Conservation (phyloP, 2,888 invertebrate species). For the Watsonalla cultraria region DNA sequence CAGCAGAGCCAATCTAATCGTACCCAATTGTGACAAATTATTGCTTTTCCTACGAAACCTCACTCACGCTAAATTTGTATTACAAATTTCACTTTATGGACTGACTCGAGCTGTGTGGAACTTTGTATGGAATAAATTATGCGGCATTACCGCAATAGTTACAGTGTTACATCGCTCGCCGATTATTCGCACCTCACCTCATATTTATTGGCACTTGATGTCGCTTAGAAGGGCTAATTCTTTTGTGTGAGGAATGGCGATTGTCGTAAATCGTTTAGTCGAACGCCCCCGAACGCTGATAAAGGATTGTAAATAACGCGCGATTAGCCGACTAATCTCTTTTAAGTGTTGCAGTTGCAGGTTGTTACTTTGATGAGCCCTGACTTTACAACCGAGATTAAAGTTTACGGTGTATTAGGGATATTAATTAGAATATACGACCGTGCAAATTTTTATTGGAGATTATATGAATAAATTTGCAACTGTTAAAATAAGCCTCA, state of each 20-base stretch:
- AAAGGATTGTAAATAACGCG: slow-evolving; percentile 70
- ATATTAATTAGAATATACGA: slow-evolving; percentile 22
- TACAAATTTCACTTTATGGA: slow-evolving; percentile 63
- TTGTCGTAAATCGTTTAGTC: slow-evolving; percentile 60
- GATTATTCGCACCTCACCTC: slow-evolving; percentile 61
- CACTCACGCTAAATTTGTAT: slow-evolving; percentile 64
- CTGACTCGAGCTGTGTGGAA: slow-evolving; percentile 43
- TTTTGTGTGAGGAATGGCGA: slow-evolving; percentile 56
- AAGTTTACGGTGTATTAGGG: slow-evolving; percentile 21
- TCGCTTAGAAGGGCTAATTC: slow-evolving; percentile 67
- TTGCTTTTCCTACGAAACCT: slow-evolving; percentile 76
- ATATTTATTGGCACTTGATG: slow-evolving; percentile 73
- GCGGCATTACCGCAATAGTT: slow-evolving; percentile 29
- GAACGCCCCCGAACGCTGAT: slow-evolving; percentile 58
- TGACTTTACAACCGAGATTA: slow-evolving; percentile 54
- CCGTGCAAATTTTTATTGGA: slow-evolving; percentile 2
- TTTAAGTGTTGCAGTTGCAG: slow-evolving; percentile 59
- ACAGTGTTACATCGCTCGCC: slow-evolving; percentile 60
- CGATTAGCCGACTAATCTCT: slow-evolving; percentile 63
- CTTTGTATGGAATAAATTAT: slow-evolving; percentile 47
- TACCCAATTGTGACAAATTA: slow-evolving; percentile 77
- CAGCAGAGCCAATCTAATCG: slow-evolving; percentile 75
- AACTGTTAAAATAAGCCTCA: slow-evolving; percentile 3
- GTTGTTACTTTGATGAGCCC: slow-evolving; percentile 52
- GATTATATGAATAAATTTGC: slow-evolving; percentile 15